A percentile compares a stretch with the other conserved stretches of the same genome.
phyloP scores from a whole-genome alignment of 2,113 vertebrate species.

The Malurus alboscapulatus region DNA sequence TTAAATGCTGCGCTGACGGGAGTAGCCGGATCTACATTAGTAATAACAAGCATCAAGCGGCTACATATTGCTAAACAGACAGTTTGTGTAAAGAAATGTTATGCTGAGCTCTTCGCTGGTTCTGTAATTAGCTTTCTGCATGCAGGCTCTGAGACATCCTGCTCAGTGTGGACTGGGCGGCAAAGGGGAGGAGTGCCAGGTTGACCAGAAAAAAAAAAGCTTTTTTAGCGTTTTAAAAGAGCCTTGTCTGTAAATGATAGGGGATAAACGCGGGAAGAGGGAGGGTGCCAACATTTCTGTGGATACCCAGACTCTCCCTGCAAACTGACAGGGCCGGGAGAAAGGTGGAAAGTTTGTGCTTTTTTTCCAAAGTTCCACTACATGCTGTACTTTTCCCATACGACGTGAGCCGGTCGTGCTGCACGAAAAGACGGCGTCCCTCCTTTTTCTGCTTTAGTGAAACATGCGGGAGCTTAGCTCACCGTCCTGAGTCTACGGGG shows the following conservation, averaged over 20 bases:
- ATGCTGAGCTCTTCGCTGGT: background rate
- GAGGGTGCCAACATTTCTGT: background rate
- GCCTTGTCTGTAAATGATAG: background rate
- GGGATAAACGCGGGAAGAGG: background rate
- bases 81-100: slow-evolving; percentile 36
- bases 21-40: background rate
- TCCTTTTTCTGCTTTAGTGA: background rate
- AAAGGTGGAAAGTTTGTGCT: background rate
- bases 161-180: background rate
- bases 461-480: background rate
- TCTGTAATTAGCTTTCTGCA: slow-evolving; percentile 10
- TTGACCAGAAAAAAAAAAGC: background rate
- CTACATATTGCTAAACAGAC: slow-evolving; percentile 20
- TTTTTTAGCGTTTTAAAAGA: background rate
- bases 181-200: background rate
- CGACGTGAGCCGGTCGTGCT: background rate
- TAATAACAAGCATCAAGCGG: slow-evolving; percentile 19
- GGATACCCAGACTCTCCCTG: background rate
- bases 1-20: background rate
- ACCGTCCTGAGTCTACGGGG: background rate
- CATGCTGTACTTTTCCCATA: background rate
- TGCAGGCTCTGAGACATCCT: background rate
- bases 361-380: background rate
- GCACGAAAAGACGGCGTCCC: background rate
- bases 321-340: background rate